phyloP scores from a whole-genome alignment of 2,888 invertebrate genomes.

The Prosopocoilus inquinatus region DNA sequence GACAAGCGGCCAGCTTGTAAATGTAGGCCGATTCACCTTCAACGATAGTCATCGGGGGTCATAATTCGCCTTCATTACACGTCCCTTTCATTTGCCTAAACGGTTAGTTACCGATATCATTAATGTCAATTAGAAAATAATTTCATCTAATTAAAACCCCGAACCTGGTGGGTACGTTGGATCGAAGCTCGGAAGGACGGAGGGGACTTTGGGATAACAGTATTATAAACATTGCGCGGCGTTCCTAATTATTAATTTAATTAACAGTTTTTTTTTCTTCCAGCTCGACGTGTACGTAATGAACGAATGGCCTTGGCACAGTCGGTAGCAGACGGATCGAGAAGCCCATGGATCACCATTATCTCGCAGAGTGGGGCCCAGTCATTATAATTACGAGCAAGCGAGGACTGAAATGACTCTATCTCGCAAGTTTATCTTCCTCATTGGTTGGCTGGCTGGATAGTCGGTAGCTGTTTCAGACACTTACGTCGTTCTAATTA shows the following conservation, averaged over 20 bases:
- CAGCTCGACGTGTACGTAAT: not conserved
- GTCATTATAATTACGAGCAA: slow-evolving; percentile 37
- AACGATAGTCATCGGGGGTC: too few relatives aligned
- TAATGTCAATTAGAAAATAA: slow-evolving; percentile 1
- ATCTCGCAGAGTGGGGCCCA: slow-evolving; percentile 33
- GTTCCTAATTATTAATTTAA: slow-evolving; percentile 25
- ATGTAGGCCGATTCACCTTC: too few relatives aligned
- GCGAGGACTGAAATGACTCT: slow-evolving; percentile 35
- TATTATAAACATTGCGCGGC: slow-evolving; percentile 15
- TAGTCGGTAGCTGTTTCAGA: slow-evolving; percentile 27
- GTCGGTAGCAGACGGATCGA: slow-evolving; percentile 24
- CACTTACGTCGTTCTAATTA: slow-evolving; percentile 31
- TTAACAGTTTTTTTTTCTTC: slow-evolving; percentile 22
- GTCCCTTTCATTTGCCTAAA: not conserved
- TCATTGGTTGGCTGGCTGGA: slow-evolving; percentile 16
- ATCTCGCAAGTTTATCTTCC: slow-evolving; percentile 30
- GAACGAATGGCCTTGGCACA: slow-evolving; percentile 24
- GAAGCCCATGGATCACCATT: slow-evolving; percentile 34
- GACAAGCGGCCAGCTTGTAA: too few relatives aligned
- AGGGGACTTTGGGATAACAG: too few relatives aligned
- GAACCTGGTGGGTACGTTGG: not conserved
- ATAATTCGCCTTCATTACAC: too few relatives aligned
- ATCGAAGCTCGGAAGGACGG: too few relatives aligned
- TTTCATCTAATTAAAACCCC: not conserved
- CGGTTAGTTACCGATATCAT: not conserved